Base-by-base conservation (phyloP, 2,888 invertebrate species). In the Oscheius onirici region DNA sequence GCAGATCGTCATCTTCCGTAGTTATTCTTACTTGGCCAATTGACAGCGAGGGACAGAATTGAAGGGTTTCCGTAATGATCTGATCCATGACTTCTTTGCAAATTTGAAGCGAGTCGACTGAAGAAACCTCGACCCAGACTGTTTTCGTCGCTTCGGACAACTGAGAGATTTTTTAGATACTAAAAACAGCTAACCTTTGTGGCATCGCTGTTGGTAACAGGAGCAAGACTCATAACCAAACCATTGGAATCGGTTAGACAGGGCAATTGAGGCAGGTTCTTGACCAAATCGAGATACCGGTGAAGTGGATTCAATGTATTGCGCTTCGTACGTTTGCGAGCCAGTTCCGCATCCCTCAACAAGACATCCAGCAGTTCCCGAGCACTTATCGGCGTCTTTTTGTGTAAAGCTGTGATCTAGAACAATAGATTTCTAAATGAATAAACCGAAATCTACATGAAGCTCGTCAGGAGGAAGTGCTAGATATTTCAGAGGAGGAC, bases 281-380 rank as follows among this genome's bases (percentile, higher is more conserved):
- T 92, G 74, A 94, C 88, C 24, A 94, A 88, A 86, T 93, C 92
- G 73, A 94, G 88, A 88, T 93, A 94, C 79, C 93, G 93, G 86
- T 94, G 93, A 77, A 94, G 92, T 3, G 94, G 94, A 1, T 93
- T 92, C 87, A 92, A 92, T 0, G 92, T 92, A 87, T 92, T 93
- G 58, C 93, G 90, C 88, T 94, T 94, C 88, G 93, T 93, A 85
- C 93, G 93, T 87, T 93, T 93, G 68, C 93, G 89, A n/a, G 93
- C 87, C 15, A 91, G 91, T 67, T 94, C 93, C 0, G 94, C 94
- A 87, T 94, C 94, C 0, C 90, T 90, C 67, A 92, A 91, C 26
- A 94, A 90, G 81, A 91, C 91, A 55, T 90, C 89, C 86, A 93
- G 92, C 26, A 94, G 89, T 76, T 92, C 91, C 55, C 91, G 91